Evolutionary conservation across 2,888 invertebrate genomes (phyloP).

Genomic region (Dasypolia templi): DNA sequence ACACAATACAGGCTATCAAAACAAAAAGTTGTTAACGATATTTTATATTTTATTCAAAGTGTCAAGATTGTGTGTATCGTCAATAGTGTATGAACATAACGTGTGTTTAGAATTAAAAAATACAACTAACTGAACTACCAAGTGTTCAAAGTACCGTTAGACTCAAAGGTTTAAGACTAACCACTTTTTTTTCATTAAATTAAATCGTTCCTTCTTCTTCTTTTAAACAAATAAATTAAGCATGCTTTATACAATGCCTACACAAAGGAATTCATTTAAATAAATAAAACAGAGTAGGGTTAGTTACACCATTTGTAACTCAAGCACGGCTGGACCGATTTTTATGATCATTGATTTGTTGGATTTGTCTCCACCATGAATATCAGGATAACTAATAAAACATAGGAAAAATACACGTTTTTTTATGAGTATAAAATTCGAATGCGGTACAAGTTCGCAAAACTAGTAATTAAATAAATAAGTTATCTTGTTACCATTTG

Average conservation of each 20-base stretch:
- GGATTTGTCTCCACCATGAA: too few species aligned
- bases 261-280: background rate
- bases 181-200: background rate
- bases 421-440: too few species aligned
- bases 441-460: too few species aligned
- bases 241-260: background rate
- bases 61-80: conserved; percentile 65
- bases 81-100: conserved; percentile 66
- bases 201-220: background rate
- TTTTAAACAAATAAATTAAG: too few species aligned
- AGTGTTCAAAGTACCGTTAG: conserved; percentile 79
- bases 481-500: background rate
- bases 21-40: background rate
- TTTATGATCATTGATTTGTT: too few species aligned
- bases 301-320: too few species aligned
- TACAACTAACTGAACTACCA: conserved; percentile 74
- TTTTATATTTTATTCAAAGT: conserved; percentile 54
- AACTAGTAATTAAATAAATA: background rate
- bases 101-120: conserved; percentile 81
- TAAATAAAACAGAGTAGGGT: too few species aligned
- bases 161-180: conserved; percentile 50
- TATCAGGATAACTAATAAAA: too few species aligned
- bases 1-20: background rate
- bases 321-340: too few species aligned
- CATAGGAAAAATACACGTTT: too few species aligned